A percentile compares a stretch with the other conserved stretches of the same genome.
Evolutionary conservation across 2,888 invertebrate genomes (phyloP).

Genomic region (Drosophila testacea): DNA sequence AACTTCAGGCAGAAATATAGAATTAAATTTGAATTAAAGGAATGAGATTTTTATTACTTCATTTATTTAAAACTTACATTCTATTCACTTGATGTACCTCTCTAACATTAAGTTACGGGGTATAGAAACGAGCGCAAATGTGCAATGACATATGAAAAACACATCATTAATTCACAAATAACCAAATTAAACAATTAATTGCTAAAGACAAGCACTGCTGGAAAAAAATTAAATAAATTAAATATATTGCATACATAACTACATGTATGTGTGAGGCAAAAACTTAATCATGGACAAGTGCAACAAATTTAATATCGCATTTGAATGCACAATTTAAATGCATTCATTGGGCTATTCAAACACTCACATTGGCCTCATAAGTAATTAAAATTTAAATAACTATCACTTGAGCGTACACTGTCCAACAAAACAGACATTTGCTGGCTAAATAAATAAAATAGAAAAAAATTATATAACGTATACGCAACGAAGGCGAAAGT

Average conservation of each 20-base stretch:
- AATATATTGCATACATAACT: not conserved
- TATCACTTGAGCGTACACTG: slow-evolving; percentile 52
- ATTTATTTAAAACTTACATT: not conserved
- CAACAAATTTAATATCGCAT: slow-evolving; percentile 78
- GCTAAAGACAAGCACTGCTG: slow-evolving; percentile 57
- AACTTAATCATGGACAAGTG: slow-evolving; percentile 44
- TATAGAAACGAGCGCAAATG: slow-evolving; percentile 51
- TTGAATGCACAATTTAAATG: slow-evolving; percentile 74
- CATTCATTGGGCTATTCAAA: slow-evolving; percentile 60
- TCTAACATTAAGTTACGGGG: not conserved
- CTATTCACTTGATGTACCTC: not conserved
- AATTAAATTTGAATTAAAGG: not conserved
- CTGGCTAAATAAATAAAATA: slow-evolving; percentile 44
- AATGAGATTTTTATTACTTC: not conserved
- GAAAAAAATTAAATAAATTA: slow-evolving; percentile 17
- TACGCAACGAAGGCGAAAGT: slow-evolving; percentile 62
- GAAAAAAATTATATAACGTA: slow-evolving; percentile 46
- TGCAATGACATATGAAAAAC: slow-evolving; percentile 80
- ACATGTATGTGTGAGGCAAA: slow-evolving; percentile 4
- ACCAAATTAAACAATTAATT: slow-evolving; percentile 81
- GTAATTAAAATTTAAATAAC: slow-evolving; percentile 81
- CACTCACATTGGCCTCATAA: slow-evolving; percentile 43
- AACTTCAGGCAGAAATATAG: too few species aligned
- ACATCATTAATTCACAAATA: slow-evolving; percentile 81
- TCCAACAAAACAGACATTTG: slow-evolving; percentile 47